Conservation (phyloP, 2,113 vertebrate genomes). For the Mirounga angustirostris region DNA sequence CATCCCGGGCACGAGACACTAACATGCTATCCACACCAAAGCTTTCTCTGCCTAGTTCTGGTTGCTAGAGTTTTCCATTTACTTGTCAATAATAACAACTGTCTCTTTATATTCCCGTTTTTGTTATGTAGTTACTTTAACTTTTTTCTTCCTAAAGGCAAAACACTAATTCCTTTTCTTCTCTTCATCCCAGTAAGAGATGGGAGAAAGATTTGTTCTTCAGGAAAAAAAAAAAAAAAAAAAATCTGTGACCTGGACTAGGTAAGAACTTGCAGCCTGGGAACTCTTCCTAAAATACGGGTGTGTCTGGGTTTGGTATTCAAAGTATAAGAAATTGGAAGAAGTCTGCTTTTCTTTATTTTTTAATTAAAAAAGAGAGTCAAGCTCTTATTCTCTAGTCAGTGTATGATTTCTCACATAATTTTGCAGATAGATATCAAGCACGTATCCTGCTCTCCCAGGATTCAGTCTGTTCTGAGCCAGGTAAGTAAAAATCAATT, state of each 20-base stretch:
- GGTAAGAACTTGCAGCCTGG: not conserved
- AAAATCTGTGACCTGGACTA: not conserved
- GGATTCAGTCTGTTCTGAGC: not conserved
- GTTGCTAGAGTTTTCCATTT: not conserved
- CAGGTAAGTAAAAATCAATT: conserved; percentile 46
- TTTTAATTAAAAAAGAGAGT: conserved; percentile 1
- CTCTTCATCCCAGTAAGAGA: not conserved
- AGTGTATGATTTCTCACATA: not conserved
- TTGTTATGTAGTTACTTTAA: not conserved
- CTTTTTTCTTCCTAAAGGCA: not conserved
- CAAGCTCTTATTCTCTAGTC: not conserved
- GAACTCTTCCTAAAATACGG: not conserved
- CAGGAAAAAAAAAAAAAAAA: not conserved
- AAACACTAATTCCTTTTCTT: not conserved
- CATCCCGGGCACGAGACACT: rapidly evolving
- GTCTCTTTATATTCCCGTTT: not conserved
- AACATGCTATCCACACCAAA: not conserved
- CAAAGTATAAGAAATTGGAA: not conserved
- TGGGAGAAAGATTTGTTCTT: not conserved
- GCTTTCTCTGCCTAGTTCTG: not conserved
- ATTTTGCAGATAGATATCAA: not conserved
- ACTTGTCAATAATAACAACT: not conserved
- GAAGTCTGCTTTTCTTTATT: not conserved
- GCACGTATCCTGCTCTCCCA: not conserved
- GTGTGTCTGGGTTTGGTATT: not conserved